Evolutionary conservation across 30 jellyfish, hydroid and myxozoan species (phyloP).

Genomic region (Hydractinia symbiolongicarpus): DNA sequence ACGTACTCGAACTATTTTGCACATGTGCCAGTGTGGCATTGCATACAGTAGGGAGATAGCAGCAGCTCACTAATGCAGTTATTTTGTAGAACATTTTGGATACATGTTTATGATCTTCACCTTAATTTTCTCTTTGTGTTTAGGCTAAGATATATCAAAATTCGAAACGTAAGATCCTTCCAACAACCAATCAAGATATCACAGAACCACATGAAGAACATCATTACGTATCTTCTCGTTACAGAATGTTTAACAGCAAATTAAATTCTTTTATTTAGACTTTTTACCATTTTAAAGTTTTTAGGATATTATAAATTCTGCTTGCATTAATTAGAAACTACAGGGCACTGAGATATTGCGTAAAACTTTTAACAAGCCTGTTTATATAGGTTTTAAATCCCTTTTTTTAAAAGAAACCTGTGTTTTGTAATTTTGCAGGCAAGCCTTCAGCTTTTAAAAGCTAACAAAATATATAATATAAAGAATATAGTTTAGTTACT

Average conservation of each 20-base stretch:
- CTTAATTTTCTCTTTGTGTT: neutral
- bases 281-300: neutral
- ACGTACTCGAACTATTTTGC: too few relatives aligned
- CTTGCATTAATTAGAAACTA: neutral
- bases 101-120: neutral
- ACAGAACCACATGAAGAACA: neutral
- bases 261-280: neutral
- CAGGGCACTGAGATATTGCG: too few relatives aligned
- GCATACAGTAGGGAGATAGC: too few relatives aligned
- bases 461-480: too few relatives aligned
- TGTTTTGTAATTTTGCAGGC: too few relatives aligned
- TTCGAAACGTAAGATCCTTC: conserved; percentile 8
- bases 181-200: conserved; percentile 5
- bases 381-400: too few relatives aligned
- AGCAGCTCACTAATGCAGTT: too few relatives aligned
- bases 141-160: conserved; percentile 17
- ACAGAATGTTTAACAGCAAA: neutral
- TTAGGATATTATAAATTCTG: neutral
- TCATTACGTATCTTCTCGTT: neutral
- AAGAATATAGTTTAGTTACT: too few relatives aligned
- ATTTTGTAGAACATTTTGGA: neutral
- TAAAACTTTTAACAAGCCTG: too few relatives aligned
- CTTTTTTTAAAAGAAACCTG: too few relatives aligned
- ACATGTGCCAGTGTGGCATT: too few relatives aligned
- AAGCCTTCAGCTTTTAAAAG: too few relatives aligned